Evolutionary conservation across 2,113 vertebrate genomes (phyloP).

Genomic region (Rissa tridactyla): DNA sequence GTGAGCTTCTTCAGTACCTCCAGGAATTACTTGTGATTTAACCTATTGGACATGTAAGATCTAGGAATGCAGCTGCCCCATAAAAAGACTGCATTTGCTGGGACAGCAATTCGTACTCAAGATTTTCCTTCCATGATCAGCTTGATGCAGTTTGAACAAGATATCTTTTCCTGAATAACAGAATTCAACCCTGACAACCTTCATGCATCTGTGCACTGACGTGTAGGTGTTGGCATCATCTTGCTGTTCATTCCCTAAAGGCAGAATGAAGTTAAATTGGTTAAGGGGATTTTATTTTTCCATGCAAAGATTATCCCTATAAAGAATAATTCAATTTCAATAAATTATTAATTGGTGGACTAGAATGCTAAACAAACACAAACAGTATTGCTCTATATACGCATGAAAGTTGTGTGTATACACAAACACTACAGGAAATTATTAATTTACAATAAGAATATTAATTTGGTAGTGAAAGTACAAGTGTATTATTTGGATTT

Average conservation of each 20-base stretch:
- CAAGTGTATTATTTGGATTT: background rate
- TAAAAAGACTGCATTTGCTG: background rate
- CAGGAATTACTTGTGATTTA: background rate
- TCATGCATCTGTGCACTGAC: background rate
- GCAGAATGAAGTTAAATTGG: background rate
- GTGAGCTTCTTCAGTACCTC: background rate
- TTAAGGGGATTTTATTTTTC: background rate
- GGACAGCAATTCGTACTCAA: background rate
- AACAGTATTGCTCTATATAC: background rate
- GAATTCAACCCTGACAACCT: background rate
- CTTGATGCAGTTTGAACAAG: background rate
- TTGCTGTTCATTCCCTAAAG: constrained; percentile 5
- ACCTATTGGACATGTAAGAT: background rate
- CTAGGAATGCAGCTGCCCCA: background rate
- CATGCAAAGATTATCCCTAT: background rate
- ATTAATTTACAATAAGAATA: constrained; percentile 1
- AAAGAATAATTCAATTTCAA: background rate
- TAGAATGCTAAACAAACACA: constrained; percentile 3
- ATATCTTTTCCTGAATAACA: background rate
- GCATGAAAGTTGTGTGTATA: background rate
- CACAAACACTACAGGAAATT: background rate
- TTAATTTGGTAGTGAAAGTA: background rate
- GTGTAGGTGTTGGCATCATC: background rate
- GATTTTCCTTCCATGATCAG: background rate
- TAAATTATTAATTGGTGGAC: constrained; percentile 7